A percentile compares a stretch with the other conserved stretches of the same genome.
These are phyloP conservation scores for Mohoua ochrocephala DNA, from an alignment of 2,113 vertebrate genomes.

Conservation along the genomic window DNA sequence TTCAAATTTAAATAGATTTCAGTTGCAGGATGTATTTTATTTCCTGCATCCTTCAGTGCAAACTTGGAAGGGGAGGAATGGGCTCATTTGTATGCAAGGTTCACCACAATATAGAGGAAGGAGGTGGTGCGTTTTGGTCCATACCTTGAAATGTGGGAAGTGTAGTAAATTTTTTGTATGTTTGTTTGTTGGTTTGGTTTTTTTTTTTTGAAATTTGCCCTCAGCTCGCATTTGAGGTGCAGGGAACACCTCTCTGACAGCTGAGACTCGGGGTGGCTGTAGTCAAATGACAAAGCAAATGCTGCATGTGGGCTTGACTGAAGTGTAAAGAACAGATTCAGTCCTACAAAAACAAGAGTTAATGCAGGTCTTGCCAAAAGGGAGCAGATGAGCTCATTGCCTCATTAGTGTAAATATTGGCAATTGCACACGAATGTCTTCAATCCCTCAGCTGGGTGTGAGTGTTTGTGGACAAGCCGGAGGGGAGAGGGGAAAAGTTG, in stretches of 20 bases:
- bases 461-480: background rate
- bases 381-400: background rate
- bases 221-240: background rate
- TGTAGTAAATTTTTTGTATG: background rate
- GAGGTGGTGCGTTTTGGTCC: background rate
- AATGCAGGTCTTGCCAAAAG: background rate
- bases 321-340: background rate
- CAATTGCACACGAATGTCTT: background rate
- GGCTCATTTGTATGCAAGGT: background rate
- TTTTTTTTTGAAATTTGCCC: background rate
- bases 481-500: background rate
- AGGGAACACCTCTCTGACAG: background rate
- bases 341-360: background rate
- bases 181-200: too few relatives aligned
- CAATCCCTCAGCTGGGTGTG: background rate
- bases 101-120: background rate
- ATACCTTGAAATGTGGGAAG: background rate
- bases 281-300: background rate
- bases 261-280: background rate
- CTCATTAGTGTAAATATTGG: background rate
- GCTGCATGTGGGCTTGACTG: background rate
- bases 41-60: background rate
- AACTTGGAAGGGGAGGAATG: background rate
- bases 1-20: background rate
- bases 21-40: background rate